phyloP scores from a whole-genome alignment of 2,888 invertebrate genomes.

The Smittia sp. region DNA sequence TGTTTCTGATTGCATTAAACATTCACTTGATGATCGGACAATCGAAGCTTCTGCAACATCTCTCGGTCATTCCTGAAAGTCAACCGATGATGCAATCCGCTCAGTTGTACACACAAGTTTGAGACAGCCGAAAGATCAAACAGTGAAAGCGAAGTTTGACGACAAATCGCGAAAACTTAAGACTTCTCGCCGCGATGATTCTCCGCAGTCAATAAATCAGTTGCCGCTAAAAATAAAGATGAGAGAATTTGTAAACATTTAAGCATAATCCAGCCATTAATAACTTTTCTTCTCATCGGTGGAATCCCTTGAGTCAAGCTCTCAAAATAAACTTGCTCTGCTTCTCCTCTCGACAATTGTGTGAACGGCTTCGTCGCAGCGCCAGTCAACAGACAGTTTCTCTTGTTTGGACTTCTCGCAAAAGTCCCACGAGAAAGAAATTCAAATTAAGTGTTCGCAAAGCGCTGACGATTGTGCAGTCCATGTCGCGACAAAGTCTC shows the following conservation, averaged over 20 bases:
- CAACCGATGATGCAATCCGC: not conserved
- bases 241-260: not conserved
- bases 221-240: conserved; percentile 2
- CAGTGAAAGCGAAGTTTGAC: not conserved
- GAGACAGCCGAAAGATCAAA: not conserved
- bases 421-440: too few species aligned
- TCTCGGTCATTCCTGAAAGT: not conserved
- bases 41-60: not conserved
- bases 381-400: too few species aligned
- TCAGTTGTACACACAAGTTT: not conserved
- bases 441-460: not conserved
- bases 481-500: not conserved
- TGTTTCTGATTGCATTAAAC: not conserved
- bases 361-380: not conserved
- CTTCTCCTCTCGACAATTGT: not conserved
- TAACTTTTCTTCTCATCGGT: not conserved
- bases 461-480: not conserved
- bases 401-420: too few species aligned
- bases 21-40: not conserved
- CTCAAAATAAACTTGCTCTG: conserved; percentile 6
- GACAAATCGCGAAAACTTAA: not conserved
- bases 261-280: not conserved
- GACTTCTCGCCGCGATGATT: not conserved
- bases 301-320: not conserved
- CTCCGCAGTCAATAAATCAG: not conserved